These are phyloP conservation scores for Folsomia candida DNA, from an alignment of 2,888 invertebrate genomes.

Conservation along the genomic window DNA sequence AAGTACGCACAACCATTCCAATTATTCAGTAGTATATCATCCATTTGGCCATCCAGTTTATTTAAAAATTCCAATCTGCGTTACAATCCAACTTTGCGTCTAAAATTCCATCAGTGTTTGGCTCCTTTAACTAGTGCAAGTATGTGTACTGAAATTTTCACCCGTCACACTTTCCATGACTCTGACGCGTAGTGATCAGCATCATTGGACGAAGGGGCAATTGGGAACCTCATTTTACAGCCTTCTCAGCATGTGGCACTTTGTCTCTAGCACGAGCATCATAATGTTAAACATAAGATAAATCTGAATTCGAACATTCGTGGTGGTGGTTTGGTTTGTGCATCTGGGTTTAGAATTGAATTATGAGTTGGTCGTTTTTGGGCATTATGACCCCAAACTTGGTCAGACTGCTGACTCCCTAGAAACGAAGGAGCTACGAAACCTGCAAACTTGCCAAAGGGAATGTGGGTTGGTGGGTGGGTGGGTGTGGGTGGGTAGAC, in stretches of 20 bases:
- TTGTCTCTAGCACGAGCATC: background rate
- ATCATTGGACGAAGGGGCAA: background rate
- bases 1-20: no score
- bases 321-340: conserved; percentile 18
- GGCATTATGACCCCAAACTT: background rate
- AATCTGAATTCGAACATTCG: conserved; percentile 12
- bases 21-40: no score
- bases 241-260: background rate
- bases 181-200: background rate
- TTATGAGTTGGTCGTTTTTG: conserved; percentile 6
- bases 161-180: background rate
- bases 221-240: background rate
- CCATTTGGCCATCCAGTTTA: no score
- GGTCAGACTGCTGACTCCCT: no score
- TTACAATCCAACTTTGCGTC: no score
- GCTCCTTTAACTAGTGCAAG: no score
- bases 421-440: no score
- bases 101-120: no score
- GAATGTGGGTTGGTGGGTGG: background rate
- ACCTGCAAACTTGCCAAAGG: background rate
- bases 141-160: background rate
- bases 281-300: conserved; percentile 2
- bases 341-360: conserved; percentile 20
- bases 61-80: no score
- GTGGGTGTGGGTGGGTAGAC: conserved; percentile 9